phyloP scores from a whole-genome alignment of 2,113 vertebrate species.

The Pelecanus crispus region DNA sequence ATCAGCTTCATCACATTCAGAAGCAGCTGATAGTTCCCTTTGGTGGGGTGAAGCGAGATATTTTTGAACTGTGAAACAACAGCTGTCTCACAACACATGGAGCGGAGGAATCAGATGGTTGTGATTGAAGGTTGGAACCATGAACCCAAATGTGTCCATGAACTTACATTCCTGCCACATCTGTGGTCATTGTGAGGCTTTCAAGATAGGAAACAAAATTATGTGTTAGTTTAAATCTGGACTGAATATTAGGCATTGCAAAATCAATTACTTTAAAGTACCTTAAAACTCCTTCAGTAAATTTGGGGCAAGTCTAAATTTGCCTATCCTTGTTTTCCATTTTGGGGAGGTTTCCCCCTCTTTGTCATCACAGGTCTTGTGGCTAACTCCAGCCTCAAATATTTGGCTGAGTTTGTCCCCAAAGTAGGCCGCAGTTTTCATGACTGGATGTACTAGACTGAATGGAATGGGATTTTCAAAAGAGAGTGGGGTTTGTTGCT shows the following conservation, averaged over 20 bases:
- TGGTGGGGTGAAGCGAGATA: not conserved
- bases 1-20: not conserved
- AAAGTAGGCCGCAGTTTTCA: not conserved
- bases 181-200: not conserved
- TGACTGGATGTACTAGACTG: not conserved
- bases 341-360: not conserved
- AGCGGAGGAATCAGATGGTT: not conserved
- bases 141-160: not conserved
- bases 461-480: not conserved
- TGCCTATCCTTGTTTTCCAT: not conserved
- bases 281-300: not conserved
- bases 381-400: not conserved
- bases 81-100: not conserved
- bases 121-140: not conserved
- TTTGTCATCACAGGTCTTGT: not conserved
- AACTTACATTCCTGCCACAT: not conserved
- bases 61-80: not conserved
- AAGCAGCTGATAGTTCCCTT: constrained; percentile 1
- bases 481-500: not conserved
- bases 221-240: not conserved
- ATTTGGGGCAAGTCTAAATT: not conserved
- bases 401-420: not conserved
- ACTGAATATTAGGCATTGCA: not conserved
- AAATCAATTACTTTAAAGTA: not conserved
- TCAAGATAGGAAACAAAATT: not conserved